Evolutionary conservation across 2,888 invertebrate species (phyloP).

Genomic region (Lottia gigantea): DNA sequence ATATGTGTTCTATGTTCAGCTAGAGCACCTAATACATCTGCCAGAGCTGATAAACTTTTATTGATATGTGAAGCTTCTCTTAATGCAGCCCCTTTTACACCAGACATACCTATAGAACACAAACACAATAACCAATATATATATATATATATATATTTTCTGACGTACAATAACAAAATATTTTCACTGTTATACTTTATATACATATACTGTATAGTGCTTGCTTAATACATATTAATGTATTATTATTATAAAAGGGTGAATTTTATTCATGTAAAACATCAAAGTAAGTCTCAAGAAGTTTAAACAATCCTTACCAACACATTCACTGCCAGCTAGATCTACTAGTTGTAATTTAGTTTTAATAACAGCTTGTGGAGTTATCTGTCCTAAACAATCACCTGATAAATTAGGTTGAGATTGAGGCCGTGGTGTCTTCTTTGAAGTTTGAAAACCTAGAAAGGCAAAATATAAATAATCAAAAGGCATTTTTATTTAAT

Average conservation of each 20-base stretch:
- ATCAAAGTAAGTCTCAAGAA: too few species aligned
- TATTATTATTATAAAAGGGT: too few species aligned
- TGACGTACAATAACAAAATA: too few species aligned
- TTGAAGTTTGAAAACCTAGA: conserved; percentile 5
- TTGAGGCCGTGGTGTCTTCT: conserved; percentile 18
- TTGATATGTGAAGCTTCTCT: conserved; percentile 61
- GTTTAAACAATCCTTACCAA: conserved; percentile 44
- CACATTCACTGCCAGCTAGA: conserved; percentile 64
- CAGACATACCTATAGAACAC: conserved; percentile 57
- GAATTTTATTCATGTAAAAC: too few species aligned
- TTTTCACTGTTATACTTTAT: too few species aligned
- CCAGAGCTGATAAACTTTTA: conserved; percentile 60
- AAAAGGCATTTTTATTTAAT: neutral
- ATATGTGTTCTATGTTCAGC: conserved; percentile 60
- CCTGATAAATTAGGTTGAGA: conserved; percentile 27
- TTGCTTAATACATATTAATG: too few species aligned
- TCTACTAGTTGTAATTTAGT: conserved; percentile 63
- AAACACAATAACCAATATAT: conserved; percentile 1
- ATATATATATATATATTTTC: too few species aligned
- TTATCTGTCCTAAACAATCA: conserved; percentile 22
- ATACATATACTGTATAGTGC: too few species aligned
- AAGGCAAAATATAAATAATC: neutral
- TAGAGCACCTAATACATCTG: conserved; percentile 61
- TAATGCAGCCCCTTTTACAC: conserved; percentile 58
- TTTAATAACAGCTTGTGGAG: conserved; percentile 41